A percentile compares a stretch with the other conserved stretches of the same genome.
phyloP scores from a whole-genome alignment of 2,888 invertebrate genomes.

The Aradus depressus region DNA sequence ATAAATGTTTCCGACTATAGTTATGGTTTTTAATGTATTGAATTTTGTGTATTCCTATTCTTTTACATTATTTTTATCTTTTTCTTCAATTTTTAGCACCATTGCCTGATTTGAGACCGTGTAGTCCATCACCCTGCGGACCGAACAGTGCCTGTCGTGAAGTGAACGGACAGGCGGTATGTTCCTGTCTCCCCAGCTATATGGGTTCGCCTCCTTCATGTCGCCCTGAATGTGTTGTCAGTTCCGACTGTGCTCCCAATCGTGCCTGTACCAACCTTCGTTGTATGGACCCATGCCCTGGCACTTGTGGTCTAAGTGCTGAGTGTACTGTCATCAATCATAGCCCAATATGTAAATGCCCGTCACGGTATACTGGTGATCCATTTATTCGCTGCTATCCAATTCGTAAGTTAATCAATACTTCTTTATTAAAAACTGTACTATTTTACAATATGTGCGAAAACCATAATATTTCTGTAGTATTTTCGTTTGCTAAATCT shows the following conservation, averaged over 20 bases:
- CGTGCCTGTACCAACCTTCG: slow-evolving; percentile 58
- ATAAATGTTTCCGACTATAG: too few relatives aligned
- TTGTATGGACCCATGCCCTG: slow-evolving; percentile 50
- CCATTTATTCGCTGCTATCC: slow-evolving; percentile 38
- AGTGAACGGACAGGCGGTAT: slow-evolving; percentile 43
- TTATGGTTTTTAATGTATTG: too few relatives aligned
- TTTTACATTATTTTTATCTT: too few relatives aligned
- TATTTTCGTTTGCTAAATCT: too few relatives aligned
- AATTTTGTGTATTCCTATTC: too few relatives aligned
- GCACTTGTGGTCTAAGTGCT: slow-evolving; percentile 61
- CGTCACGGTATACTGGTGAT: slow-evolving; percentile 60
- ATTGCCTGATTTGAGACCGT: too few relatives aligned
- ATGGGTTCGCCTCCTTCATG: slow-evolving; percentile 65
- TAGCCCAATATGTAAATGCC: slow-evolving; percentile 74
- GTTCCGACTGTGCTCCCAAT: slow-evolving; percentile 37
- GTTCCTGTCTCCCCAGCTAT: slow-evolving; percentile 59
- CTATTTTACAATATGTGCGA: too few relatives aligned
- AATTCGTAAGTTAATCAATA: slow-evolving; percentile 16
- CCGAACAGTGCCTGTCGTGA: slow-evolving; percentile 58
- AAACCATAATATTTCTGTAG: too few relatives aligned
- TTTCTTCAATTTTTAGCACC: too few relatives aligned
- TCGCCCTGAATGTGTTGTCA: slow-evolving; percentile 58
- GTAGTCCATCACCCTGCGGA: slow-evolving; percentile 58
- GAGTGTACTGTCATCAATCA: slow-evolving; percentile 46
- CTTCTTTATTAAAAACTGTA: too few relatives aligned